Conservation (phyloP, 2,113 vertebrate genomes). For the Melanerpes aurifrons region DNA sequence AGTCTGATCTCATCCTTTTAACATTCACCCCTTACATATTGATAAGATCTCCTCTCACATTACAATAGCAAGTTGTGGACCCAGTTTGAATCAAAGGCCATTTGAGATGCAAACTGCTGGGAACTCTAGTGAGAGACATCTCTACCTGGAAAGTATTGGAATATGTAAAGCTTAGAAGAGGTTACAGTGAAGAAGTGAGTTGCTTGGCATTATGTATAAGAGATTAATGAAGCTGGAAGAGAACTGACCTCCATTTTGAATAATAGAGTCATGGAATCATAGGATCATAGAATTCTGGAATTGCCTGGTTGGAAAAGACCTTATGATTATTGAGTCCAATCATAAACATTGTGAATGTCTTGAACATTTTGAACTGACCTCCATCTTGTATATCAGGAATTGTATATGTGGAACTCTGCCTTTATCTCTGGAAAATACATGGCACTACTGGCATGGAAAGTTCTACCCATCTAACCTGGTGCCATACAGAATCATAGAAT, state of each 20-base stretch:
- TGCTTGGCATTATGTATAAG: neutral
- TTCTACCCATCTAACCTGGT: neutral
- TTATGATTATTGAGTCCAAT: no score
- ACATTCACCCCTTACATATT: no score
- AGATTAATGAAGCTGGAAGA: neutral
- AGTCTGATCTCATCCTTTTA: no score
- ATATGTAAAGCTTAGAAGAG: neutral
- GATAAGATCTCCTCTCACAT: neutral
- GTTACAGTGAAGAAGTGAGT: neutral
- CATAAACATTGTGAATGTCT: no score
- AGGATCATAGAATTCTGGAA: no score
- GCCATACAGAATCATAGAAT: no score
- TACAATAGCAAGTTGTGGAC: neutral
- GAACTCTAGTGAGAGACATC: neutral
- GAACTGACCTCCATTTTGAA: neutral
- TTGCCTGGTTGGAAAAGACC: no score
- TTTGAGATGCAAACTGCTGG: neutral
- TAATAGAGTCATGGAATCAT: no score
- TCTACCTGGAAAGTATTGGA: neutral
- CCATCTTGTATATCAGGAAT: no score
- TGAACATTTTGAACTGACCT: no score
- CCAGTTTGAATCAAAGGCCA: neutral
- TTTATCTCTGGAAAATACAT: neutral
- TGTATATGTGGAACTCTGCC: neutral
- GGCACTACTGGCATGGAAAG: accelerated